Evolutionary conservation across 1,140 invertebrate genomes (phyloP).

Genomic region (Cotesia glomerata): DNA sequence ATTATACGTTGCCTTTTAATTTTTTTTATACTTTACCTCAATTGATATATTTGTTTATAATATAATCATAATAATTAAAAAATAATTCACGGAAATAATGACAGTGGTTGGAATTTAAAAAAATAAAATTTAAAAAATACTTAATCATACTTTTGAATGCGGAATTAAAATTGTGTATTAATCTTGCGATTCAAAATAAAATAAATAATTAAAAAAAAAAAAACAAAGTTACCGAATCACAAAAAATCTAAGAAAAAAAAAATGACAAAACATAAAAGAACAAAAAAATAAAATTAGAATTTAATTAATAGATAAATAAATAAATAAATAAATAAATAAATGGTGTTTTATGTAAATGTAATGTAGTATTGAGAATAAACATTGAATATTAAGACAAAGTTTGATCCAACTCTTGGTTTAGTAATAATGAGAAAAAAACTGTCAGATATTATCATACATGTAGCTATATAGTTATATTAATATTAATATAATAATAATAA

Average conservation of each 20-base stretch:
- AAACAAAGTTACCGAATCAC: constrained; percentile 28
- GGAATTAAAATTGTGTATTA: constrained; percentile 51
- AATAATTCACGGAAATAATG: too few species aligned
- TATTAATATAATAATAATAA: constrained; percentile 20
- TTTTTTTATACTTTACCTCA: constrained; percentile 2
- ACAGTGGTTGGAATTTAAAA: too few species aligned
- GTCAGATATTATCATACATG: constrained; percentile 1
- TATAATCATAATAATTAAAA: too few species aligned
- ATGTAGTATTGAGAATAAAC: too few species aligned
- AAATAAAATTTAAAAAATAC: too few species aligned
- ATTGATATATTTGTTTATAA: too few species aligned
- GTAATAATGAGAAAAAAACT: not conserved
- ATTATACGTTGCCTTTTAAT: not conserved
- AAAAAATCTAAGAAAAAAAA: not conserved
- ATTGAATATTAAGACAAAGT: constrained; percentile 4
- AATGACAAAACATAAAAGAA: not conserved
- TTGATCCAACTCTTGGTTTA: constrained; percentile 9
- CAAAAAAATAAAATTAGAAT: not conserved
- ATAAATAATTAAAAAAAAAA: constrained; percentile 3
- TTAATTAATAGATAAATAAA: too few species aligned
- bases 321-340: too few species aligned
- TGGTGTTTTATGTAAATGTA: too few species aligned
- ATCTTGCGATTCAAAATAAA: not conserved
- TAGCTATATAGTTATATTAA: not conserved
- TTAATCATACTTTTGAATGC: not conserved